Conservation (phyloP, 2,888 invertebrate species). For the Dryadula phaetusa region DNA sequence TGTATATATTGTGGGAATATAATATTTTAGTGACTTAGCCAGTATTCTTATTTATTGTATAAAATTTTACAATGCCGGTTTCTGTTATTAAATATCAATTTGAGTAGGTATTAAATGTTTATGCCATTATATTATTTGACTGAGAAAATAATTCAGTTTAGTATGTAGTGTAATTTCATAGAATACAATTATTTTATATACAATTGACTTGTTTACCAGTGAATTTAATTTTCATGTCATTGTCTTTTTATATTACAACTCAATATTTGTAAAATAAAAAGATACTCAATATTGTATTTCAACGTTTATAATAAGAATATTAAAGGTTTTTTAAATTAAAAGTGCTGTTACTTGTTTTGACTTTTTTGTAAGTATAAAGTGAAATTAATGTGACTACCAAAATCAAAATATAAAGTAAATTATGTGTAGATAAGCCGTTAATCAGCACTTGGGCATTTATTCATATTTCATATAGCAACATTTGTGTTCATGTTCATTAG, state of each 20-base stretch:
- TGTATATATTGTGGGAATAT: slow-evolving; percentile 44
- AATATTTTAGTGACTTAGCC: slow-evolving; percentile 46
- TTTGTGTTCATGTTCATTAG: slow-evolving; percentile 42
- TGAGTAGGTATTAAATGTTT: slow-evolving; percentile 31
- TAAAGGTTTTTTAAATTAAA: neutral
- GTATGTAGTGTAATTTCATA: neutral
- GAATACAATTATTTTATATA: slow-evolving; percentile 31
- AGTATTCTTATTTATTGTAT: slow-evolving; percentile 55
- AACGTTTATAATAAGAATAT: slow-evolving; percentile 2
- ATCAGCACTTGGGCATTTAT: slow-evolving; percentile 12
- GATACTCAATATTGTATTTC: too few species aligned
- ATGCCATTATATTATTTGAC: slow-evolving; percentile 62
- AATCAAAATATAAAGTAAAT: neutral
- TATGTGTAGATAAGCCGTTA: neutral
- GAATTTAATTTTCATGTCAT: slow-evolving; percentile 39
- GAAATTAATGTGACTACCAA: neutral
- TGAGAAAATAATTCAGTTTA: slow-evolving; percentile 49
- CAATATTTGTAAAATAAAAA: too few species aligned
- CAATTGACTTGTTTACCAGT: slow-evolving; percentile 32
- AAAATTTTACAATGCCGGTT: slow-evolving; percentile 29
- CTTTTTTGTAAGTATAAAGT: neutral
- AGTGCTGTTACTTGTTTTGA: neutral
- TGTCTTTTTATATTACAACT: slow-evolving; percentile 29
- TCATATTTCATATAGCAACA: slow-evolving; percentile 23
- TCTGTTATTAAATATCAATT: slow-evolving; percentile 22